Percentiles rank a stretch among this genome's conserved stretches.
These are phyloP conservation scores for Grus americana DNA, from an alignment of 2,113 vertebrate genomes.

Conservation along the genomic window DNA sequence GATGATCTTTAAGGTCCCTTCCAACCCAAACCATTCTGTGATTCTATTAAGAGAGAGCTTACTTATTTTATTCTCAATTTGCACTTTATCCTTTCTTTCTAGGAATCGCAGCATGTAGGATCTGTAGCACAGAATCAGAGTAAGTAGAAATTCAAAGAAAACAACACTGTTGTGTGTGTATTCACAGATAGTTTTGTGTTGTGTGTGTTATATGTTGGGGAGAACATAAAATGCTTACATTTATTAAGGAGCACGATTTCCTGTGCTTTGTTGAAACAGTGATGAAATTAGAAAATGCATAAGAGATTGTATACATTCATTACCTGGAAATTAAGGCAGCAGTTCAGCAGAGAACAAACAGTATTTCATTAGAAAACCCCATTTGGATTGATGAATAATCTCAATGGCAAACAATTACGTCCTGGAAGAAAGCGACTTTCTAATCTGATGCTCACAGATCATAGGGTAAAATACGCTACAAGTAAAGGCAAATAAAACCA, in stretches of 20 bases:
- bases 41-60: not conserved
- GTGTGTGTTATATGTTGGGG: accelerated
- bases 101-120: constrained; percentile 80
- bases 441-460: not conserved
- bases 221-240: not conserved
- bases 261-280: not conserved
- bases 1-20: too few species aligned
- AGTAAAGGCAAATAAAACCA: not conserved
- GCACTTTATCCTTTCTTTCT: not conserved
- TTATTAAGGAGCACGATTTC: not conserved
- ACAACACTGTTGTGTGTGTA: not conserved
- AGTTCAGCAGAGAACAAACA: not conserved
- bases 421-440: not conserved
- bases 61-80: not conserved
- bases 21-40: too few species aligned
- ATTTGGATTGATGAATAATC: not conserved
- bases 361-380: not conserved
- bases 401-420: not conserved
- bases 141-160: constrained; percentile 76
- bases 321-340: not conserved
- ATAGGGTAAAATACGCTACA: not conserved
- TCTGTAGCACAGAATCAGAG: constrained; percentile 81
- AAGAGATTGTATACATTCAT: not conserved
- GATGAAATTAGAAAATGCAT: not conserved
- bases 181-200: not conserved